Conservation (phyloP, 2,797 vertebrate species). For the Myripristis murdjan region DNA sequence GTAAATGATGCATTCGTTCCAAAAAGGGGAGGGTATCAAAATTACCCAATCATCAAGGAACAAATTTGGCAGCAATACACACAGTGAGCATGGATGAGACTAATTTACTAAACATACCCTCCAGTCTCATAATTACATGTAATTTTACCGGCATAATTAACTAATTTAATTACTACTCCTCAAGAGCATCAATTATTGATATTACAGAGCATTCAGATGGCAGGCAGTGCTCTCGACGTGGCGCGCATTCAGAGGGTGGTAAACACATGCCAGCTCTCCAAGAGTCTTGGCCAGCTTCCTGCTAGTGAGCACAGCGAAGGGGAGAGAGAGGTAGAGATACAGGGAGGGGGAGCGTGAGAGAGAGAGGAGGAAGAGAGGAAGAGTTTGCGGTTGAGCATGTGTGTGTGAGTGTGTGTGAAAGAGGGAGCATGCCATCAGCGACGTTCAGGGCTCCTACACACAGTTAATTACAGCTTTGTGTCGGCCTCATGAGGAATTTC, state of each 20-base stretch:
- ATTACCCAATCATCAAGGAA: constrained; percentile 99
- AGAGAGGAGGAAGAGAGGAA: constrained; percentile 25
- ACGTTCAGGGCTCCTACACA: constrained; percentile 51
- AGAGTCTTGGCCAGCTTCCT: constrained; percentile 91
- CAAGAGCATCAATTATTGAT: constrained; percentile 99
- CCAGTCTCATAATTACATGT: constrained; percentile 99
- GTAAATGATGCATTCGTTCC: constrained; percentile 95
- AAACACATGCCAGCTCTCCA: constrained; percentile 92
- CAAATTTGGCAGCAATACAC: constrained; percentile 99
- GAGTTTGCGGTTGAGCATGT: too few relatives aligned
- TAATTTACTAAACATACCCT: constrained; percentile 99
- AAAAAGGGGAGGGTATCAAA: constrained; percentile 94
- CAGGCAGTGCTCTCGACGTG: constrained; percentile 94
- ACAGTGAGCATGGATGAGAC: constrained; percentile 98
- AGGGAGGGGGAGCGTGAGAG: constrained; percentile 13
- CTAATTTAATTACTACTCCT: constrained; percentile 99
- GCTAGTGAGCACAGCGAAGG: constrained; percentile 60
- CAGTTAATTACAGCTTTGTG: constrained; percentile 57
- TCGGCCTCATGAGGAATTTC: constrained; percentile 64
- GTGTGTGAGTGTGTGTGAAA: constrained; percentile 22
- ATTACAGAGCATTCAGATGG: constrained; percentile 99
- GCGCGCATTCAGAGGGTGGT: constrained; percentile 96
- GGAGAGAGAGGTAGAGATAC: constrained; percentile 51
- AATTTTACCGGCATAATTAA: constrained; percentile 99
- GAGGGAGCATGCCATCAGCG: constrained; percentile 58